Conservation (phyloP, 2,888 invertebrate genomes). For the Macrostomum cliftonense region DNA sequence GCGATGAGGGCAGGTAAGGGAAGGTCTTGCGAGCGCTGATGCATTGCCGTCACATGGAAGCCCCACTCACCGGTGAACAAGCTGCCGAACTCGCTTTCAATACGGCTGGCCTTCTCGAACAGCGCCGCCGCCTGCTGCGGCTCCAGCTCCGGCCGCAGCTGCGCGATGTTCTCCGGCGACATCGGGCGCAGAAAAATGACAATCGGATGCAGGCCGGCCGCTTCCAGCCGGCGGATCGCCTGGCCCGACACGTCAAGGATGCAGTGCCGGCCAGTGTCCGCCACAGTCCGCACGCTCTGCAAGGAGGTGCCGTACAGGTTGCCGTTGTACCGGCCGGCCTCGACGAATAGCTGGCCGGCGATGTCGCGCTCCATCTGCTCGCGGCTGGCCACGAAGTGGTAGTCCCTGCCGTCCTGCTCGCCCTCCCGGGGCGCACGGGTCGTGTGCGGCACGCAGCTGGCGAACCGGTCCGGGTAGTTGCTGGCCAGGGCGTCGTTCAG, state of each 20-base stretch:
- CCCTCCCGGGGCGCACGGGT: conserved; percentile 84
- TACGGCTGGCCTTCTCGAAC: no score
- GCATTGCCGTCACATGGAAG: no score
- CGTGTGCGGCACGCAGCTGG: conserved; percentile 95
- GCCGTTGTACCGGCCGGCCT: conserved; percentile 98
- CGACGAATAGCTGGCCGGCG: conserved; percentile 90
- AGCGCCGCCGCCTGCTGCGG: no score
- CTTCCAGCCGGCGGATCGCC: conserved; percentile 93
- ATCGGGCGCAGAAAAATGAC: conserved; percentile 62
- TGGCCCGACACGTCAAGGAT: conserved; percentile 98
- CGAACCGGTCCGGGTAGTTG: conserved; percentile 93
- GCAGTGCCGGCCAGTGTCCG: conserved; percentile 94
- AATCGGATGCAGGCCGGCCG: conserved; percentile 87
- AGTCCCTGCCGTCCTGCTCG: conserved; percentile 91
- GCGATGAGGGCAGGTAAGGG: no score
- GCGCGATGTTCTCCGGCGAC: conserved; percentile 70
- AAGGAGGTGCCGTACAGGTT: conserved; percentile 97
- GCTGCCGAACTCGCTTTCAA: no score
- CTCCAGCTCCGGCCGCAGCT: no score
- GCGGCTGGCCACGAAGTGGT: conserved; percentile 87
- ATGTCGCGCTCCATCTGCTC: conserved; percentile 78
- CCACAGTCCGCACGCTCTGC: conserved; percentile 83
- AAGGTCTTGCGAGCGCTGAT: no score
- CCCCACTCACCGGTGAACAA: no score
- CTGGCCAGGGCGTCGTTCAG: conserved; percentile 97